Percentiles rank a stretch among this genome's conserved stretches.
phyloP scores from a whole-genome alignment of 2,888 invertebrate genomes.

The Bellardia pandia region DNA sequence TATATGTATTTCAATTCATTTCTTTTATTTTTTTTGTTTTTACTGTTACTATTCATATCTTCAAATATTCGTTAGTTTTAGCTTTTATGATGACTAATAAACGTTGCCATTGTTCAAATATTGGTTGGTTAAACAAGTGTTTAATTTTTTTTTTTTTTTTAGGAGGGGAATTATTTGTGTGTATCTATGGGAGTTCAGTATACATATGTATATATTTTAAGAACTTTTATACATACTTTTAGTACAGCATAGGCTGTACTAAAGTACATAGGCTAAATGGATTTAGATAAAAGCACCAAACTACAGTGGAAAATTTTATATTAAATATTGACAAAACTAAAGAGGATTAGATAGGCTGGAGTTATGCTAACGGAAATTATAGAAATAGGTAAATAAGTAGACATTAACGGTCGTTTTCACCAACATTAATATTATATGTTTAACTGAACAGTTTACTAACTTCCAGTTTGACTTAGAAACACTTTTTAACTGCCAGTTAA shows the following conservation, averaged over 20 bases:
- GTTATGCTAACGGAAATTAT: not conserved
- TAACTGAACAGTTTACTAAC: too few species aligned
- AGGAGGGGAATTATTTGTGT: not conserved
- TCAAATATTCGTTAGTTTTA: slow-evolving; percentile 6
- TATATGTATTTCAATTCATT: not conserved
- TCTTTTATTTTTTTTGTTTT: not conserved
- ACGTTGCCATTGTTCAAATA: slow-evolving; percentile 36
- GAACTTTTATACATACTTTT: not conserved
- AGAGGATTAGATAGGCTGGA: too few species aligned
- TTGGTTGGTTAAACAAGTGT: slow-evolving; percentile 57
- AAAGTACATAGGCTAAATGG: not conserved
- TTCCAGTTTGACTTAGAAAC: too few species aligned
- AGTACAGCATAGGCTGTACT: not conserved
- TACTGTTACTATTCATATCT: slow-evolving; percentile 32
- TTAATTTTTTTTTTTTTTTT: not conserved
- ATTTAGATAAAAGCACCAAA: not conserved
- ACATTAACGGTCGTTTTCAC: too few species aligned
- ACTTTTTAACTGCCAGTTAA: too few species aligned
- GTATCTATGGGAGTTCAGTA: not conserved
- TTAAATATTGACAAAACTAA: not conserved
- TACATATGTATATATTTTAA: not conserved
- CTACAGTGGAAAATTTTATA: not conserved
- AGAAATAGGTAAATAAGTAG: too few species aligned
- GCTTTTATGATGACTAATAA: slow-evolving; percentile 29
- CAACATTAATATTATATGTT: too few species aligned